phyloP scores from a whole-genome alignment of 1,140 invertebrate genomes.

The Atopsyche davidsoni region DNA sequence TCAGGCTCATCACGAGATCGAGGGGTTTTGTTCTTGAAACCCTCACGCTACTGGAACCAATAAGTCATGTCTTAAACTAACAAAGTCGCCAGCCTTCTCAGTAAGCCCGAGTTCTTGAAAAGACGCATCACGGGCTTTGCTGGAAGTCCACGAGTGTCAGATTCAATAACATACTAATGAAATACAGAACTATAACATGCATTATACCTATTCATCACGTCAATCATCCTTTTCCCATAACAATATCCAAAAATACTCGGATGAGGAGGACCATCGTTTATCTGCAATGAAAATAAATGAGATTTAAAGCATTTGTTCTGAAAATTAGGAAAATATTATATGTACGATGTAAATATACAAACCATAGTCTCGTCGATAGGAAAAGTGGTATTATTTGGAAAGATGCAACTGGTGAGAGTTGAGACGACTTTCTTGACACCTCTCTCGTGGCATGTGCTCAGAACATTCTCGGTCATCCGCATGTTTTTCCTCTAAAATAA shows the following conservation, averaged over 20 bases:
- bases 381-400: conserved; percentile 96
- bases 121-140: no score
- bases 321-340: not conserved
- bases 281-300: conserved; percentile 43
- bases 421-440: conserved; percentile 92
- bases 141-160: no score
- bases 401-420: conserved; percentile 98
- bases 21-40: no score
- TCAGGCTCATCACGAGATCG: no score
- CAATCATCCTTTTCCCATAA: conserved; percentile 95
- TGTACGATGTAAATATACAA: conserved; percentile 35
- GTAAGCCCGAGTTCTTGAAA: no score
- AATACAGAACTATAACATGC: no score
- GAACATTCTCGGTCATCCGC: conserved; percentile 93
- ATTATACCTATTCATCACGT: conserved; percentile 81
- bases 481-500: conserved; percentile 77
- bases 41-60: no score
- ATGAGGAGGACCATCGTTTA: conserved; percentile 96
- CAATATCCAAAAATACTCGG: conserved; percentile 96
- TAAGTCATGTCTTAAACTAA: no score
- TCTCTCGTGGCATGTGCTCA: conserved; percentile 70
- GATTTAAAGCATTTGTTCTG: not conserved
- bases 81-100: no score
- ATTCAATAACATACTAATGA: no score
- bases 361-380: conserved; percentile 99